phyloP scores from a whole-genome alignment of 2,888 invertebrate genomes.

The Conus canariensis region DNA sequence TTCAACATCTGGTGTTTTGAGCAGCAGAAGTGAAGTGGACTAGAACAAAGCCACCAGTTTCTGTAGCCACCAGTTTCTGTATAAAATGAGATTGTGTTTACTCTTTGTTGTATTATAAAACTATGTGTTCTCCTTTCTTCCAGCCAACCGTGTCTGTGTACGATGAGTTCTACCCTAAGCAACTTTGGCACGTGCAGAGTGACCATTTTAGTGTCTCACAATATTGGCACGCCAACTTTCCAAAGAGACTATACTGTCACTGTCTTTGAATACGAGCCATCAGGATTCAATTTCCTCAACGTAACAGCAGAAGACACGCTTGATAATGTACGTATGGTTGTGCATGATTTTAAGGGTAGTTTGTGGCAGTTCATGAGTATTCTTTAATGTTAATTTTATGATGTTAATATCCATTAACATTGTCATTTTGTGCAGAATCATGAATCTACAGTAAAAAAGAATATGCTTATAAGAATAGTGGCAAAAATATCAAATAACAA shows the following conservation, averaged over 20 bases:
- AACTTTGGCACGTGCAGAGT: slow-evolving; percentile 61
- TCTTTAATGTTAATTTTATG: too few species aligned
- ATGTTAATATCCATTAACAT: too few species aligned
- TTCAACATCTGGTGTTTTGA: too few species aligned
- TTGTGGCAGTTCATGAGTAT: too few species aligned
- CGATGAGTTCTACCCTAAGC: slow-evolving; percentile 63
- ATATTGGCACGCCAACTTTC: slow-evolving; percentile 60
- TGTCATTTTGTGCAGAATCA: not conserved
- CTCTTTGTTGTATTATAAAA: not conserved
- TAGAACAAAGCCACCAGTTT: too few species aligned
- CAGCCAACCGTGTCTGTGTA: slow-evolving; percentile 64
- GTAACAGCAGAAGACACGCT: slow-evolving; percentile 67
- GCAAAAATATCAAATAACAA: too few species aligned
- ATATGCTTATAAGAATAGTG: too few species aligned
- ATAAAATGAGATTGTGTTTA: too few species aligned
- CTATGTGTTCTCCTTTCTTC: not conserved
- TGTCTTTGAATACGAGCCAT: slow-evolving; percentile 60
- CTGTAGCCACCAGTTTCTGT: too few species aligned
- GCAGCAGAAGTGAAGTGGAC: too few species aligned
- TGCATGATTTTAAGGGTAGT: not conserved
- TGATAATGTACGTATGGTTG: slow-evolving; percentile 64
- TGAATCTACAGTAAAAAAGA: too few species aligned
- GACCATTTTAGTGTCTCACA: slow-evolving; percentile 62
- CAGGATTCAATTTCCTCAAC: slow-evolving; percentile 62
- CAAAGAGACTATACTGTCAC: slow-evolving; percentile 46